A percentile compares a stretch with the other conserved stretches of the same genome.
These are phyloP conservation scores for Natrix natrix DNA, from an alignment of 2,797 vertebrate species.

Conservation along the genomic window DNA sequence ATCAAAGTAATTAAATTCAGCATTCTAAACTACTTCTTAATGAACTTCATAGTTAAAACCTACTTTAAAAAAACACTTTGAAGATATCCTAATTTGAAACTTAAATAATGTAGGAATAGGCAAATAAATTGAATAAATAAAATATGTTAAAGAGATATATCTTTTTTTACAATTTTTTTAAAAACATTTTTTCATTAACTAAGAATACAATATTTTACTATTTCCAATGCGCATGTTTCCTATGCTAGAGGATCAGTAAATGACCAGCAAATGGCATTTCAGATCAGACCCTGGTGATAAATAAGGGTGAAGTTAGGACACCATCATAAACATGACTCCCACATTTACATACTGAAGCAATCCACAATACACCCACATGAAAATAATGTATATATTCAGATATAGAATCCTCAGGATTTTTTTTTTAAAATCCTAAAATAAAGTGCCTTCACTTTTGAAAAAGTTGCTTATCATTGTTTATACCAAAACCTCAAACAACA, in stretches of 20 bases:
- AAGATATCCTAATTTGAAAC: not conserved
- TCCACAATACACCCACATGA: not conserved
- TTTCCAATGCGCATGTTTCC: not conserved
- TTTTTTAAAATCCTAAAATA: not conserved
- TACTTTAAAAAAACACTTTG: not conserved
- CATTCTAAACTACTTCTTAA: slow-evolving; percentile 9
- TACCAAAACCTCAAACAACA: not conserved
- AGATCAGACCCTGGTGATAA: not conserved
- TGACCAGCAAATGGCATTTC: not conserved
- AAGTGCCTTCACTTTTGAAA: not conserved
- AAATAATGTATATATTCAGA: not conserved
- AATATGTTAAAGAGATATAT: slow-evolving; percentile 9
- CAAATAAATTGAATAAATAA: not conserved
- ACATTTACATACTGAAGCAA: not conserved
- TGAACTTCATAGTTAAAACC: slow-evolving; percentile 21
- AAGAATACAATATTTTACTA: not conserved
- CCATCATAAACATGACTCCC: not conserved
- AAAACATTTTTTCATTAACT: not conserved
- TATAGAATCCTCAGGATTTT: not conserved
- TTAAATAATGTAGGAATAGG: not conserved
- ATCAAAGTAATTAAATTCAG: slow-evolving; percentile 30
- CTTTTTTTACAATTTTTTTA: not conserved
- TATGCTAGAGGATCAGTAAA: not conserved
- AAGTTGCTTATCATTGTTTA: not conserved
- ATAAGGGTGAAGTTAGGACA: not conserved